Evolutionary conservation across 2,888 invertebrate species (phyloP).

Genomic region (Eupithecia dodoneata): DNA sequence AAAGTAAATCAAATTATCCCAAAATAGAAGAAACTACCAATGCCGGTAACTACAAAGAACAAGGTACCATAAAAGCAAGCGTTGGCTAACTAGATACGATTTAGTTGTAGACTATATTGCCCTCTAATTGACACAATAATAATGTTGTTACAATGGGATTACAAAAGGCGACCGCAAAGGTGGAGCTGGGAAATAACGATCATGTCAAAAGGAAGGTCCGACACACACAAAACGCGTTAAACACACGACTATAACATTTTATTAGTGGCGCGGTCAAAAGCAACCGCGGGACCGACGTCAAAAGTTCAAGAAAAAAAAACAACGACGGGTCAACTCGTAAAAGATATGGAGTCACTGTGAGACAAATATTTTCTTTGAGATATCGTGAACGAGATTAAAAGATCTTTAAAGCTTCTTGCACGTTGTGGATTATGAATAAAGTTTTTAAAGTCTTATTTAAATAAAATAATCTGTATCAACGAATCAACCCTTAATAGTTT

Average conservation of each 20-base stretch:
- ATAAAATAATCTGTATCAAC: slow-evolving; percentile 4
- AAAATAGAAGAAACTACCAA: slow-evolving; percentile 31
- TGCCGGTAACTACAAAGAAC: slow-evolving; percentile 36
- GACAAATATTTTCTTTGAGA: slow-evolving; percentile 67
- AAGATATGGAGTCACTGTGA: slow-evolving; percentile 77
- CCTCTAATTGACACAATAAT: slow-evolving; percentile 80
- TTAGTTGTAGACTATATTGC: slow-evolving; percentile 73
- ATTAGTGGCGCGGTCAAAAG: slow-evolving; percentile 83
- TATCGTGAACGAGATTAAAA: slow-evolving; percentile 50
- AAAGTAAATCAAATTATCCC: slow-evolving; percentile 20
- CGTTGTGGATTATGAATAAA: not conserved
- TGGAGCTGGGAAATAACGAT: slow-evolving; percentile 79
- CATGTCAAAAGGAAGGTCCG: slow-evolving; percentile 82
- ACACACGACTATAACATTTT: slow-evolving; percentile 84
- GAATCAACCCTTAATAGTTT: slow-evolving; percentile 29
- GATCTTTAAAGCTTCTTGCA: slow-evolving; percentile 40
- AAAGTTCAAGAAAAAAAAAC: slow-evolving; percentile 80
- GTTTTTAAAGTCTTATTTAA: not conserved
- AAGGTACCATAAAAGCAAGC: slow-evolving; percentile 39
- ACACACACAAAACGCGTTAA: slow-evolving; percentile 82
- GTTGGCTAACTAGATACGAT: slow-evolving; percentile 69
- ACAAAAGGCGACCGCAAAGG: slow-evolving; percentile 81
- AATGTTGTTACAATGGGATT: slow-evolving; percentile 76
- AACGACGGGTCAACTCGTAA: slow-evolving; percentile 80
- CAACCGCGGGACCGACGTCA: slow-evolving; percentile 80